Conservation (phyloP, 2,797 vertebrate species). For the Dallia pectoralis region DNA sequence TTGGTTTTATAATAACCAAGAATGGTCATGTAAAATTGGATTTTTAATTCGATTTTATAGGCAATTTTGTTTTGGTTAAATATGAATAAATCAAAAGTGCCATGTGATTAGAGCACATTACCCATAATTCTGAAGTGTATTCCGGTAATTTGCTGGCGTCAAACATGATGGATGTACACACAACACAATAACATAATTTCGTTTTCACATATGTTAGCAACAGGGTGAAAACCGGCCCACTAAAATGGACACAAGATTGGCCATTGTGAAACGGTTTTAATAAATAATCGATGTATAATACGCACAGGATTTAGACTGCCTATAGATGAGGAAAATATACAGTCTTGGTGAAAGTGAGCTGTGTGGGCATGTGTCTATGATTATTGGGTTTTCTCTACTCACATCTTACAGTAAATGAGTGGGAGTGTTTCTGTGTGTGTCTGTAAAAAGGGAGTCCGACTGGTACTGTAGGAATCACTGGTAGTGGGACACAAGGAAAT, state of each 20-base stretch:
- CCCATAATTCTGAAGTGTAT: no score
- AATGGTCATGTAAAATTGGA: no score
- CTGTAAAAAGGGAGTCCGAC: constrained; percentile 14
- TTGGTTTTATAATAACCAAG: no score
- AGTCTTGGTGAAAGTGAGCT: neutral
- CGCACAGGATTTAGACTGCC: neutral
- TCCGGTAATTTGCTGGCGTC: constrained; percentile 17
- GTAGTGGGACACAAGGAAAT: constrained; percentile 60
- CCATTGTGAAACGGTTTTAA: neutral
- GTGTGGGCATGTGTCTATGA: neutral
- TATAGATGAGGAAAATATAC: no score
- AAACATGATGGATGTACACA: constrained; percentile 23
- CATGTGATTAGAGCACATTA: no score
- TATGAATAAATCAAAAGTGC: no score
- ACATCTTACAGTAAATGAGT: neutral
- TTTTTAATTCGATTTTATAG: no score
- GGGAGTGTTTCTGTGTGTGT: neutral
- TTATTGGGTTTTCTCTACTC: neutral
- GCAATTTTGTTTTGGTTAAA: no score
- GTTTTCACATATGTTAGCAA: neutral
- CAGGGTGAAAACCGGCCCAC: neutral
- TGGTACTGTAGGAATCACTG: constrained; percentile 12
- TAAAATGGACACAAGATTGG: neutral
- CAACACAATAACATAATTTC: neutral
- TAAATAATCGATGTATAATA: neutral